phyloP scores from a whole-genome alignment of 1,140 invertebrate species.

The Lerema accius region DNA sequence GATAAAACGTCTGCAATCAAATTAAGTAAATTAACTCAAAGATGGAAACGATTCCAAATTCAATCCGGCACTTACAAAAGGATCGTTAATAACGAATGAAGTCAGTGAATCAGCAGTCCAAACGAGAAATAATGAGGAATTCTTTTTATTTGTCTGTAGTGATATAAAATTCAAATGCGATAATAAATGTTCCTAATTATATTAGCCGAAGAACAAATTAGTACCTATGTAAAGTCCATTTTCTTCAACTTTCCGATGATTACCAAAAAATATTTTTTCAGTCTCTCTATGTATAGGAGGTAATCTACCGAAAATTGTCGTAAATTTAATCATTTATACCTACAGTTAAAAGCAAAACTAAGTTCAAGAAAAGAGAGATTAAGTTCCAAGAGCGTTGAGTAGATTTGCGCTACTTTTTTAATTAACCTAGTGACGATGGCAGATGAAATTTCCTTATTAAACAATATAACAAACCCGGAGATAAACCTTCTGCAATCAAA shows the following conservation, averaged over 20 bases:
- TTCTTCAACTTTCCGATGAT: too few species aligned
- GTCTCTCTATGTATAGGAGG: too few species aligned
- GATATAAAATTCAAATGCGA: background rate
- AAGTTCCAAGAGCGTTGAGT: background rate
- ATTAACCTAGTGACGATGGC: background rate
- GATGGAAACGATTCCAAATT: background rate
- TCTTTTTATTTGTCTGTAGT: background rate
- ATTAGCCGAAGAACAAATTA: too few species aligned
- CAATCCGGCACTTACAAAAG: background rate
- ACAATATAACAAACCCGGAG: constrained; percentile 9
- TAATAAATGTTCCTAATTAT: background rate
- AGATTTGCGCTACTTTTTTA: background rate
- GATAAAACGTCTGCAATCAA: background rate
- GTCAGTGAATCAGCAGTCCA: background rate
- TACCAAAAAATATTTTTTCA: too few species aligned
- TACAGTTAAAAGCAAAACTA: too few species aligned
- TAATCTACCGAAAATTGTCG: too few species aligned
- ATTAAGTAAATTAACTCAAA: background rate
- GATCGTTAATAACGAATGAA: constrained; percentile 4
- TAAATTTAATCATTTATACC: too few species aligned
- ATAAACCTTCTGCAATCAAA: constrained; percentile 26
- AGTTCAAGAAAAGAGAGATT: background rate
- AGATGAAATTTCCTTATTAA: background rate
- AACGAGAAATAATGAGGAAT: background rate
- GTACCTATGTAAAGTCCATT: too few species aligned